Evolutionary conservation across 1,140 invertebrate genomes (phyloP).

Genomic region (Thaumatotibia leucotreta): DNA sequence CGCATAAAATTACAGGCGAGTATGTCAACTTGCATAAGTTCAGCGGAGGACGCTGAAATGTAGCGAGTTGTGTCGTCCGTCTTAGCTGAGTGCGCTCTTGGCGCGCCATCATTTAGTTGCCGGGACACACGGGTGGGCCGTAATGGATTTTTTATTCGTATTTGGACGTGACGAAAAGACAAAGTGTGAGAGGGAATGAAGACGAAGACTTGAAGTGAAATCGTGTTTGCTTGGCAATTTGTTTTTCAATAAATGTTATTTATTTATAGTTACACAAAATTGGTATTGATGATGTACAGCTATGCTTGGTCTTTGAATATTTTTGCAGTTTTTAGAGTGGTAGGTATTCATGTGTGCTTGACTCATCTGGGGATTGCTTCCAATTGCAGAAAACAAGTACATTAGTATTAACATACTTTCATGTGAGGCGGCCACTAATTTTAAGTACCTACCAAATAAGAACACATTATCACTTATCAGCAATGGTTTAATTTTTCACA

Average conservation of each 20-base stretch:
- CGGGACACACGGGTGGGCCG: slow-evolving; percentile 8
- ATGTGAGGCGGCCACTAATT: no score
- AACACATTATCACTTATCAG: no score
- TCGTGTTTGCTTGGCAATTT: background rate
- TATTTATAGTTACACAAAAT: background rate
- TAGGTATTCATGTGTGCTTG: no score
- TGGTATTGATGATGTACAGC: no score
- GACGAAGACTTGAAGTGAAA: background rate
- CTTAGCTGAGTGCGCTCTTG: slow-evolving; percentile 14
- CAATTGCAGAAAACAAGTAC: no score
- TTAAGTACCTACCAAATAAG: no score
- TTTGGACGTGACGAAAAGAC: background rate
- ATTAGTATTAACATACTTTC: no score
- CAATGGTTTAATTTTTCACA: no score
- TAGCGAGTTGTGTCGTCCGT: slow-evolving; percentile 12
- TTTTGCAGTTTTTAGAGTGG: no score
- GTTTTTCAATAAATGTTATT: background rate
- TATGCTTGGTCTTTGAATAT: no score
- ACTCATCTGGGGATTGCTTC: no score
- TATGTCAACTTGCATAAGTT: slow-evolving; percentile 22
- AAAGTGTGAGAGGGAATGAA: background rate
- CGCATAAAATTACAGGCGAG: slow-evolving; percentile 13
- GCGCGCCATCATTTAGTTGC: slow-evolving; percentile 14
- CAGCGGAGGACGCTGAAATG: slow-evolving; percentile 13
- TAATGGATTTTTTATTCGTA: slow-evolving; percentile 7